Evolutionary conservation across 2,888 invertebrate species (phyloP).

Genomic region (Ariolimax columbianus): DNA sequence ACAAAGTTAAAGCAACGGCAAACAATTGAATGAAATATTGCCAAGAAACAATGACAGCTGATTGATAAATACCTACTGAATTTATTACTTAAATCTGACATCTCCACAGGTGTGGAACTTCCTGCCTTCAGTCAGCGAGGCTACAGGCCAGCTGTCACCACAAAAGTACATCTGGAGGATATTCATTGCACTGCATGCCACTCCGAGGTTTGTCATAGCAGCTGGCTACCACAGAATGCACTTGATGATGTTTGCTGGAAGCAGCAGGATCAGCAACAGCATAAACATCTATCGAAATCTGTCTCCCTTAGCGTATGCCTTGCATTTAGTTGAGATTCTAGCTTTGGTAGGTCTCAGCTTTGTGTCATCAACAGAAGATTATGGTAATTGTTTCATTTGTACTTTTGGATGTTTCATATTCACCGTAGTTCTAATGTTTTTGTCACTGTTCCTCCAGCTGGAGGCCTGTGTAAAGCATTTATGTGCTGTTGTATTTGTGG

Average conservation of each 20-base stretch:
- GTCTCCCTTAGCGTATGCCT: background rate
- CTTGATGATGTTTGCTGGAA: background rate
- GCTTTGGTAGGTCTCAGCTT: constrained; percentile 39
- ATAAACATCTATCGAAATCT: background rate
- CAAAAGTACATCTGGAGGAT: constrained; percentile 95
- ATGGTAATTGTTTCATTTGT: constrained; percentile 23
- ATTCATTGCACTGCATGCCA: constrained; percentile 91
- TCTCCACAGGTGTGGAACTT: constrained; percentile 90
- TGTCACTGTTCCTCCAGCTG: no score
- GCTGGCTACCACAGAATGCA: constrained; percentile 85
- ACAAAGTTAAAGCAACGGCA: no score
- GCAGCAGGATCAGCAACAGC: no score
- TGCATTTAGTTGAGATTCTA: constrained; percentile 39
- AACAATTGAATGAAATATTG: no score
- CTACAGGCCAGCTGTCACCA: constrained; percentile 91
- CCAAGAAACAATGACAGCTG: no score
- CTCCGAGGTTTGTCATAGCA: constrained; percentile 89
- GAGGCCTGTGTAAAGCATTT: no score
- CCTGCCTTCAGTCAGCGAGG: constrained; percentile 96
- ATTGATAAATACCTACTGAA: no score
- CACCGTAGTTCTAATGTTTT: background rate
- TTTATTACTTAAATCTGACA: background rate
- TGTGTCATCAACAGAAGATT: constrained; percentile 48
- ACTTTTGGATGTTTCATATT: background rate
- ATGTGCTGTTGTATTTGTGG: no score